A percentile compares a stretch with the other conserved stretches of the same genome.
phyloP scores from a whole-genome alignment of 2,113 vertebrate species.

The Paradoxurus hermaphroditus region DNA sequence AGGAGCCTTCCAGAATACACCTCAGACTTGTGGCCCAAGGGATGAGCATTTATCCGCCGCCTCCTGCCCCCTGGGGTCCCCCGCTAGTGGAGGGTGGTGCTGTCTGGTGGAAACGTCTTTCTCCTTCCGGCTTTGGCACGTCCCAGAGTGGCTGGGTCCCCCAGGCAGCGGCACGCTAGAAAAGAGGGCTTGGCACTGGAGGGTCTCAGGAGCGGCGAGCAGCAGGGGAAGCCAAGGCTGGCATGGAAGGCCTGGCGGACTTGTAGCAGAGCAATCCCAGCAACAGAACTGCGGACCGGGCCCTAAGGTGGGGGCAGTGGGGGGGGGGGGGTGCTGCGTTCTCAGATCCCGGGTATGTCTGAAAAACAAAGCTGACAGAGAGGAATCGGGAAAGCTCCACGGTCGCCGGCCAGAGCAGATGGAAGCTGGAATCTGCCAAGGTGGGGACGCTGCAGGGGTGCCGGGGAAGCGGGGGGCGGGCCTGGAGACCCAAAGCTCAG shows the following conservation, averaged over 20 bases:
- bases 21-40: neutral
- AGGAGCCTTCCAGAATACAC: neutral
- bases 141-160: too few species aligned
- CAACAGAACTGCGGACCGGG: neutral
- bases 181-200: too few species aligned
- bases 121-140: neutral
- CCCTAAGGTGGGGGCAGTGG: neutral
- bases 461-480: neutral
- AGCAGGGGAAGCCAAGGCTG: neutral
- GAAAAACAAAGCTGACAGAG: neutral
- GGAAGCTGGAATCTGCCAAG: neutral
- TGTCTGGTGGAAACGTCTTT: neutral
- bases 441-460: neutral
- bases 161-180: rapidly evolving
- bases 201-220: neutral
- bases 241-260: neutral
- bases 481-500: neutral
- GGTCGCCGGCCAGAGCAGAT: neutral
- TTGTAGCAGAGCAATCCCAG: neutral
- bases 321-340: rapidly evolving
- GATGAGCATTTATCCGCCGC: neutral
- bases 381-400: neutral
- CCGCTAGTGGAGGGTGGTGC: neutral
- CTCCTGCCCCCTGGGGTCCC: neutral
- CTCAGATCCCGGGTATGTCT: neutral